A percentile compares a stretch with the other conserved stretches of the same genome.
phyloP scores from a whole-genome alignment of 1,140 invertebrate species.

The Theocolax elegans region DNA sequence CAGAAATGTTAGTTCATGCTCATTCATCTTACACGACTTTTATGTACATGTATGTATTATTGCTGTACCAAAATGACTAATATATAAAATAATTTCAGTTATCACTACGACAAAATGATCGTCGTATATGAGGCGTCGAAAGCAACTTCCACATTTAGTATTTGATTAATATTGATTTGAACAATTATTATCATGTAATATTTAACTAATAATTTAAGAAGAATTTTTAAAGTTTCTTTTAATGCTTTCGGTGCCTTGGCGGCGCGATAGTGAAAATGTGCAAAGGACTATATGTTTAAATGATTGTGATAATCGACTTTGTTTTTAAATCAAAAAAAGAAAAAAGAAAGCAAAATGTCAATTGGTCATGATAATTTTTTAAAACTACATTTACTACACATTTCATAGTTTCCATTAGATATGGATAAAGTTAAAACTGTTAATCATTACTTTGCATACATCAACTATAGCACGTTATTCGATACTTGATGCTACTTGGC shows the following conservation, averaged over 20 bases:
- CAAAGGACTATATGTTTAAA: slow-evolving; percentile 15
- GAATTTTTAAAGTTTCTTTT: neutral
- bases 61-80: slow-evolving; percentile 50
- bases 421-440: slow-evolving; percentile 4
- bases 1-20: slow-evolving; percentile 47
- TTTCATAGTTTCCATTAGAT: neutral
- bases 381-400: neutral
- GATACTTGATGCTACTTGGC: slow-evolving; percentile 24
- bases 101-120: slow-evolving; percentile 17
- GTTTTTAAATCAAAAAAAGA: slow-evolving; percentile 12
- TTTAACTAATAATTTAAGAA: neutral
- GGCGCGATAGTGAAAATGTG: neutral
- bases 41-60: slow-evolving; percentile 51
- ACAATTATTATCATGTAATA: neutral
- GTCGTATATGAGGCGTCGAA: slow-evolving; percentile 1
- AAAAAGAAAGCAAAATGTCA: slow-evolving; percentile 16
- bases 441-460: slow-evolving; percentile 26
- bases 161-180: neutral
- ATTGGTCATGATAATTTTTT: slow-evolving; percentile 23
- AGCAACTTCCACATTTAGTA: slow-evolving; percentile 19
- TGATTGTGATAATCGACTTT: slow-evolving; percentile 20
- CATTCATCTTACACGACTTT: slow-evolving; percentile 44
- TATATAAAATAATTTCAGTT: slow-evolving; percentile 35
- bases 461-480: slow-evolving; percentile 4
- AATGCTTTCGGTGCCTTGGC: neutral